Conservation (phyloP, 2,888 invertebrate genomes). For the Erebia epiphron region DNA sequence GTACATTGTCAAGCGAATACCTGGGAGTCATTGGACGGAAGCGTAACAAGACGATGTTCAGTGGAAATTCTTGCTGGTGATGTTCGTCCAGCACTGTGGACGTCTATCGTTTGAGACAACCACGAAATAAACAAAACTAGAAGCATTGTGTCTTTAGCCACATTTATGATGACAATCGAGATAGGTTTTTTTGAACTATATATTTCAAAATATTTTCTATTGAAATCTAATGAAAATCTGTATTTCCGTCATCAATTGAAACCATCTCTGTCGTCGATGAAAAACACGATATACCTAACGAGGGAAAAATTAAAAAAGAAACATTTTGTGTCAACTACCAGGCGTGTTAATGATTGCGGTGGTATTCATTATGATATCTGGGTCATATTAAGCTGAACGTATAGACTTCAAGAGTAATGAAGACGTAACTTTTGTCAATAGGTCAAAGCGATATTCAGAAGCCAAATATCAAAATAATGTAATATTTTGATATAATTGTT, state of each 20-base stretch:
- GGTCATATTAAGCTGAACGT: constrained; percentile 9
- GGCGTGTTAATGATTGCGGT: constrained; percentile 19
- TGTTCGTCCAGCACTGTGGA: no score
- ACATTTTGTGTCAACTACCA: constrained; percentile 17
- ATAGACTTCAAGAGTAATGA: neutral
- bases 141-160: neutral
- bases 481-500: no score
- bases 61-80: no score
- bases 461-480: no score
- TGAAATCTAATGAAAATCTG: neutral
- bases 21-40: no score
- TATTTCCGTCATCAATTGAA: constrained; percentile 7
- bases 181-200: neutral
- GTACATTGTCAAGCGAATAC: no score
- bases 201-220: neutral
- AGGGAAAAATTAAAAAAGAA: constrained; percentile 15
- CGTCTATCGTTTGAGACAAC: no score
- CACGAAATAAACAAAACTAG: no score
- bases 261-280: constrained; percentile 2
- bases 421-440: neutral
- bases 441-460: neutral
- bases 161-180: neutral
- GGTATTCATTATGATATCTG: constrained; percentile 18
- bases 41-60: no score
- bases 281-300: constrained; percentile 10